Evolutionary conservation across 2,888 invertebrate genomes (phyloP).

Genomic region (Eristalis intricaria): DNA sequence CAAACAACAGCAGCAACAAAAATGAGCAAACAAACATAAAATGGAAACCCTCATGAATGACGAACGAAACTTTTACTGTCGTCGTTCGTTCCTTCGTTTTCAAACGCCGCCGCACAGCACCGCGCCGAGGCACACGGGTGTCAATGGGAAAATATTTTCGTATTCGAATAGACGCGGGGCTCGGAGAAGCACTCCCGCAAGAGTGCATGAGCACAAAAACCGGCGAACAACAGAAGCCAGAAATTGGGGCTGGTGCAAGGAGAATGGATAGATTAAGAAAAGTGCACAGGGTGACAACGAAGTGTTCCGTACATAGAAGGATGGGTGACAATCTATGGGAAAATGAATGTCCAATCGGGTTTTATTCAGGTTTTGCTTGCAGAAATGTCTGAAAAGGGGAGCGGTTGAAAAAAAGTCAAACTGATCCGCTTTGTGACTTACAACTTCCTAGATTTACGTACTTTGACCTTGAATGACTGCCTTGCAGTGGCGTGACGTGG

Average conservation of each 20-base stretch:
- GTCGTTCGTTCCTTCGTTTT: not conserved
- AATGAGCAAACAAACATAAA: conserved; percentile 18
- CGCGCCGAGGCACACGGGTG: too few relatives aligned
- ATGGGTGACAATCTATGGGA: not conserved
- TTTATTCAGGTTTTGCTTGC: too few relatives aligned
- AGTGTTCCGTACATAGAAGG: not conserved
- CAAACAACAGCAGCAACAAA: conserved; percentile 10
- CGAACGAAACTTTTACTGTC: conserved; percentile 37
- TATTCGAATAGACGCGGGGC: conserved; percentile 8
- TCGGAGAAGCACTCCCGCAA: conserved; percentile 16
- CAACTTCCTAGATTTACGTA: too few relatives aligned
- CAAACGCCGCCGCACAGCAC: not conserved
- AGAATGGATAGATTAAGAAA: not conserved
- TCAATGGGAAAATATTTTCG: conserved; percentile 23
- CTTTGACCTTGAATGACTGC: too few relatives aligned
- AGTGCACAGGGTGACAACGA: not conserved
- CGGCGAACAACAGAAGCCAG: conserved; percentile 1
- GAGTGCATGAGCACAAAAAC: conserved; percentile 25
- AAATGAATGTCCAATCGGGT: not conserved
- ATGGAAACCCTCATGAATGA: conserved; percentile 29
- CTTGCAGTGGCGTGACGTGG: too few relatives aligned
- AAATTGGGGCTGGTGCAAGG: conserved; percentile 6
- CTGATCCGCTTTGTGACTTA: too few relatives aligned
- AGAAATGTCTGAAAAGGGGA: too few relatives aligned
- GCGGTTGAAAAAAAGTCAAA: too few relatives aligned